Conservation (phyloP, 2,113 vertebrate species). For the Megaceryle torquata region DNA sequence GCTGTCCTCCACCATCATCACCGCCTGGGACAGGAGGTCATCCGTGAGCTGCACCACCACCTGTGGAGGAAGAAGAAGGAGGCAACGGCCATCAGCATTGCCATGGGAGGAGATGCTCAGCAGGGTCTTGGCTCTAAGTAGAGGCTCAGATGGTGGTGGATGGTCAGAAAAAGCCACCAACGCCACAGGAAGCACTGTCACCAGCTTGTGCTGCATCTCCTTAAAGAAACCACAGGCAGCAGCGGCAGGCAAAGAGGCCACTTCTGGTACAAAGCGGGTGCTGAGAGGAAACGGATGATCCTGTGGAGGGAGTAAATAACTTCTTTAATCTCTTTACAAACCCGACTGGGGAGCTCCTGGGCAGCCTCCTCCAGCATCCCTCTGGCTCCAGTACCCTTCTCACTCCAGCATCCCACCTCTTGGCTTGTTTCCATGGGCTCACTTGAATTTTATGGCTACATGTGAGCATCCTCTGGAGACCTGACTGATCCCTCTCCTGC, state of each 20-base stretch:
- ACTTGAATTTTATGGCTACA: neutral
- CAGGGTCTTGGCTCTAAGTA: neutral
- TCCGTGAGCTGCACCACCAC: slow-evolving; percentile 94
- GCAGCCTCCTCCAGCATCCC: neutral
- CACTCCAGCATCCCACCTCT: fast-evolving
- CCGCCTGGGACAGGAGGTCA: slow-evolving; percentile 93
- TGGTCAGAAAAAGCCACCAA: neutral
- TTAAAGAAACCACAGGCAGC: neutral
- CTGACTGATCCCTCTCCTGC: neutral
- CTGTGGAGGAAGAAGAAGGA: slow-evolving; percentile 62
- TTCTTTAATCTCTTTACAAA: neutral
- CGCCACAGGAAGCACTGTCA: fast-evolving
- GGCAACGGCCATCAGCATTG: fast-evolving
- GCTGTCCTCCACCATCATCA: slow-evolving; percentile 96
- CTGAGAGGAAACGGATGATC: neutral
- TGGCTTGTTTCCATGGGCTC: neutral
- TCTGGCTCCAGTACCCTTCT: neutral
- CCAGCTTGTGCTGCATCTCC: neutral
- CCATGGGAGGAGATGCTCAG: neutral
- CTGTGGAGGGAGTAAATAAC: neutral
- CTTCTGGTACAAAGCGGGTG: neutral
- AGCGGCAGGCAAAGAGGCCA: neutral
- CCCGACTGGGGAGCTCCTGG: neutral
- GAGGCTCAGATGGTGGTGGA: neutral
- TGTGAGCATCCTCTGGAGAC: neutral